Evolutionary conservation across 2,113 vertebrate species (phyloP), one percentile per base, ranked within the genome.

Genomic region (Ageneiosus marmoratus): DNA sequence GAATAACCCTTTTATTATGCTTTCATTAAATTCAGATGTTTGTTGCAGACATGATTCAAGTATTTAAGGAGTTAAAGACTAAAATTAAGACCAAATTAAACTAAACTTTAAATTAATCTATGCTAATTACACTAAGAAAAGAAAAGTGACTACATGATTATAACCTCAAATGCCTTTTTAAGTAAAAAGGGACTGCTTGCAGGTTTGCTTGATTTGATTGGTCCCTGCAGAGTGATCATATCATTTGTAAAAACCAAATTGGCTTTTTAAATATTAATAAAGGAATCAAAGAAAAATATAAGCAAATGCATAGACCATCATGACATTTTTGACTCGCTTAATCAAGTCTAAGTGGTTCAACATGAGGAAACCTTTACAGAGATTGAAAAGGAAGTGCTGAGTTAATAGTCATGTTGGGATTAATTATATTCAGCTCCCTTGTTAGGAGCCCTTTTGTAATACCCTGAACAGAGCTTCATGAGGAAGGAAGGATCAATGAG

Each of bases 401-500:
- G 48, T 20, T 79, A 78, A 63, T 55, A 73, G 65, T 46, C 77
- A 58, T 56, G 65, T 50, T 58, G 69, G 58, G 58, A 80, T 80
- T 70, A 82, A 82, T 85, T 79, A 79, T 73, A 44, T 65, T 67
- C 55, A 34, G 44, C 37, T 79, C 76, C 56, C 27, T 50, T 72
- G 32, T 81, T 58, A 62, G 37, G 37, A 72, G 83, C 44, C 58
- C 65, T 44, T n/a, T 65, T 50, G 72, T 77, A 77, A 82, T 82
- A n/a, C 32, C 9, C 7, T 60, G 53, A 34, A 74, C 55, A 32
- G 16, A 15, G 29, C 8, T 74, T 82, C 55, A 62, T 74, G 70
- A 72, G 55, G 18, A 5, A n/a, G n/a, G n/a, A n/a, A 70, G 37
- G 67, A 81, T 81, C 48, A 72, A 73, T 81, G 51, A 72, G 72